A percentile compares a stretch with the other conserved stretches of the same genome.
These are phyloP conservation scores for Opisthocomus hoazin DNA, from an alignment of 2,113 vertebrate species.

Conservation along the genomic window DNA sequence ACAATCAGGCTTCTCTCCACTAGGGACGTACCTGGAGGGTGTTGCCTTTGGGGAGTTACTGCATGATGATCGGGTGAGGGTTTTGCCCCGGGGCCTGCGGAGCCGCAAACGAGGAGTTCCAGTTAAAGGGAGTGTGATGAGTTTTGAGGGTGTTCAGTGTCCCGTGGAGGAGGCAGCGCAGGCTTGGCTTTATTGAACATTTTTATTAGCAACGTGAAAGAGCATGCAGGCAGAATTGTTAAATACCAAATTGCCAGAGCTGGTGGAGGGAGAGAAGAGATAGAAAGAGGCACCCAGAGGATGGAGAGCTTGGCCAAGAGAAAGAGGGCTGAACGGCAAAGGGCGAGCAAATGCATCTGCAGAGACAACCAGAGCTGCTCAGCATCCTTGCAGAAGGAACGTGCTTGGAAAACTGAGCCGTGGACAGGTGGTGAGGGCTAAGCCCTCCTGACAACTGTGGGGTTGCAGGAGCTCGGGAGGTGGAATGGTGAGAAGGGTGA, in stretches of 20 bases:
- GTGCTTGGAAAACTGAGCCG: background rate
- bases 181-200: background rate
- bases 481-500: background rate
- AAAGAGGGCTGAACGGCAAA: background rate
- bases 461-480: background rate
- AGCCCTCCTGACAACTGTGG: background rate
- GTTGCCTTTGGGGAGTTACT: background rate
- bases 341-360: background rate
- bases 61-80: background rate
- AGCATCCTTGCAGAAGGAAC: background rate
- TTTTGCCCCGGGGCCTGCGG: background rate
- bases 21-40: background rate
- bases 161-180: fast-evolving
- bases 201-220: background rate
- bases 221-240: background rate
- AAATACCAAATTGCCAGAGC: fast-evolving
- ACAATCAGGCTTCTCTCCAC: background rate
- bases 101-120: background rate
- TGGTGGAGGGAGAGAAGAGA: background rate
- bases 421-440: fast-evolving
- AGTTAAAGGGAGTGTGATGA: background rate
- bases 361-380: background rate
- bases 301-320: background rate
- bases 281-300: background rate
- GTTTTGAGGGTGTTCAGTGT: background rate